These are phyloP conservation scores for Microtus obscurus DNA, from an alignment of 2,797 vertebrate species.

Conservation along the genomic window DNA sequence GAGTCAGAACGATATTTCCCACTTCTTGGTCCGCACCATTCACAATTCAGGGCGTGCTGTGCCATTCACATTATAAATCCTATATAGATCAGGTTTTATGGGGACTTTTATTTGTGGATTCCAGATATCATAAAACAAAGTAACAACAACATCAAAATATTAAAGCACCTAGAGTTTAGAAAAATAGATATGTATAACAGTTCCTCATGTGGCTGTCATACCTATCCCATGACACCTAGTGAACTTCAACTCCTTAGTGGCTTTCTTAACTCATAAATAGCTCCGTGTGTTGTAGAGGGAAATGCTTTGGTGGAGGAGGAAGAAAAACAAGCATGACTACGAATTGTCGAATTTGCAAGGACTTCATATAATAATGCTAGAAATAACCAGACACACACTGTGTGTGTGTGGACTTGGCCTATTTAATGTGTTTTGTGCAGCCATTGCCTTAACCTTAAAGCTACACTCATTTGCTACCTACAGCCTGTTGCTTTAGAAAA, in stretches of 20 bases:
- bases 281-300: not conserved
- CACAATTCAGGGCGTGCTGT: not conserved
- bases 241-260: not conserved
- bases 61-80: not conserved
- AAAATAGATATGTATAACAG: not conserved
- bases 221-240: fast-evolving
- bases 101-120: conserved; percentile 6
- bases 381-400: not conserved
- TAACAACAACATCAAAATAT: not conserved
- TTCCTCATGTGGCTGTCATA: not conserved
- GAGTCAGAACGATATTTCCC: not conserved
- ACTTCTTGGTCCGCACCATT: not conserved
- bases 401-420: not conserved
- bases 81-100: not conserved
- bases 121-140: not conserved
- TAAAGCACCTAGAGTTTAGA: not conserved
- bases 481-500: not conserved
- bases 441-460: not conserved
- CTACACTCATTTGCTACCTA: not conserved
- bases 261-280: not conserved
- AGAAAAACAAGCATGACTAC: not conserved
- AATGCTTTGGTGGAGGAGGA: not conserved
- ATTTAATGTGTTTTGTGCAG: not conserved
- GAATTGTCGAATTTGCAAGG: not conserved
- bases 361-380: not conserved